Evolutionary conservation across 2,888 invertebrate genomes (phyloP), one percentile per base, ranked within the genome.

Genomic region (Ceramica pisi): DNA sequence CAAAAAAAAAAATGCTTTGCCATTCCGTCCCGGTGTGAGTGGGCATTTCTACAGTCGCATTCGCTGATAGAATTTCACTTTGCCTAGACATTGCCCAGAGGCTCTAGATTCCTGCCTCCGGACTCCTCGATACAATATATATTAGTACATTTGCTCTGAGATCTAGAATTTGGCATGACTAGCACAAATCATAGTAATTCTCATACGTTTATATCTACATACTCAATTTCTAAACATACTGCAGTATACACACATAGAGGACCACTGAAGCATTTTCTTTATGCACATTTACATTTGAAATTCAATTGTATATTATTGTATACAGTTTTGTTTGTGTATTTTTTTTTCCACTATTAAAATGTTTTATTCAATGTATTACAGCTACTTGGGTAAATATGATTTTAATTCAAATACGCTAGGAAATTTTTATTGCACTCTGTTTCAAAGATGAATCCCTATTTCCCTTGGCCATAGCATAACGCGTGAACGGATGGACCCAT

Each of bases 361-460:
- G 16, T 31, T n/a, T 7, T 68, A 14, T 10, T 19, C 44, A 4
- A 67, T 35, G 38, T 38, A 38, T 38, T 10, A 5, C 8, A 2
- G n/a, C n/a, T 41, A 12, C 9, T 31, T 21, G 23, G 21, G 41
- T 6, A 16, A 8, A 73, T 44, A 23, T 59, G n/a, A 46, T 44
- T 23, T 41, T 63, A 19, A 60, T 56, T 55, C 6, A 41, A 41
- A 23, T 60, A 74, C 14, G 41, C n/a, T 41, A 76, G 16, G 14
- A 46, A 16, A 35, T 41, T 59, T 12, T 59, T 76, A 73, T 73
- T 44, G 67, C 76, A 76, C 59, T 53, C 7, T n/a, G 23, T 73
- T 73, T 23, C 41, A 59, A 50, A 38, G 21, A 21, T n/a, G n/a
- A n/a, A n/a, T n/a, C n/a, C n/a, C n/a, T n/a, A n/a, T n/a, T n/a